phyloP scores from a whole-genome alignment of 1,140 invertebrate genomes.

The Zaprionus davidi region DNA sequence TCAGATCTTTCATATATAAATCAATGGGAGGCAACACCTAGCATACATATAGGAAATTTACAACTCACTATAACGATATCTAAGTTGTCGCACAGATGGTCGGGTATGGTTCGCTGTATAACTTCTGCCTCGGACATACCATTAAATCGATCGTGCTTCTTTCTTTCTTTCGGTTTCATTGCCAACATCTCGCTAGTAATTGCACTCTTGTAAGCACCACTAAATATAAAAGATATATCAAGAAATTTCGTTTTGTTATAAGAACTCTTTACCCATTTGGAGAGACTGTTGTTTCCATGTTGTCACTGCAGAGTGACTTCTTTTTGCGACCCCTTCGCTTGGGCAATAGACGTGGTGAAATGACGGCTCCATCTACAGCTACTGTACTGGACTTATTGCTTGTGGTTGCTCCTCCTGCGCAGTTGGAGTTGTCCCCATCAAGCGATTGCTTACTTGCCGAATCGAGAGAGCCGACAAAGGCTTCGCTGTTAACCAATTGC shows the following conservation, averaged over 20 bases:
- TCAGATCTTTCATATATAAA: not conserved
- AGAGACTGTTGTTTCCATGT: constrained; percentile 16
- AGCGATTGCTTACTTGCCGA: constrained; percentile 7
- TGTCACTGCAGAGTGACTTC: constrained; percentile 36
- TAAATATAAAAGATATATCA: constrained; percentile 11
- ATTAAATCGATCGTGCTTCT: constrained; percentile 98
- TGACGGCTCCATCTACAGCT: not conserved
- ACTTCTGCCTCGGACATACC: constrained; percentile 99
- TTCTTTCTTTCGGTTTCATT: constrained; percentile 91
- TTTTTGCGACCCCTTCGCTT: constrained; percentile 70
- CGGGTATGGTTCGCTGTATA: constrained; percentile 94
- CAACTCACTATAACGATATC: constrained; percentile 98
- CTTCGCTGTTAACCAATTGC: not conserved
- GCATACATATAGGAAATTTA: constrained; percentile 70
- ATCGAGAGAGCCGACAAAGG: not conserved
- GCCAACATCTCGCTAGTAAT: constrained; percentile 23
- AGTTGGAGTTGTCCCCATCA: constrained; percentile 19
- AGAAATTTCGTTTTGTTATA: not conserved
- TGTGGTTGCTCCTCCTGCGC: not conserved
- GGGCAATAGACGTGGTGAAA: constrained; percentile 18
- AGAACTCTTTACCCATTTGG: constrained; percentile 43
- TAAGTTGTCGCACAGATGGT: constrained; percentile 95
- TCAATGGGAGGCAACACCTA: not conserved
- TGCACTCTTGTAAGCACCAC: constrained; percentile 12
- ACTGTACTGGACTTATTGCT: not conserved